These are phyloP conservation scores for Drosophila lacertosa DNA, from an alignment of 1,140 invertebrate genomes.

Conservation along the genomic window DNA sequence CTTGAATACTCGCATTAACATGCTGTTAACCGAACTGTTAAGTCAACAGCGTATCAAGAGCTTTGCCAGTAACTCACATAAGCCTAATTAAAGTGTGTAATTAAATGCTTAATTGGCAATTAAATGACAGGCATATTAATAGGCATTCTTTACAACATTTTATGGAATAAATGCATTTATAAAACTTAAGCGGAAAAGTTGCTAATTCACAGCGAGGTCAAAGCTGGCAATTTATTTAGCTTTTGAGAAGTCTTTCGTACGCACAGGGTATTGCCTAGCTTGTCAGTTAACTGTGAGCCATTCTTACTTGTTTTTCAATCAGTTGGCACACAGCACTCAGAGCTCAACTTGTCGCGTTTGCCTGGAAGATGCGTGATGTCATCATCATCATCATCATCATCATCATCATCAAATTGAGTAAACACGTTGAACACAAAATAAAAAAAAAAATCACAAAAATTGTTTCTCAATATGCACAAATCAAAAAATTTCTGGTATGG, in stretches of 20 bases:
- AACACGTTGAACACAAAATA: conserved; percentile 45
- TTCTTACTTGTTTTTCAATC: conserved; percentile 37
- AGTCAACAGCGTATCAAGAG: not conserved
- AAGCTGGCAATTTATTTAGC: no score
- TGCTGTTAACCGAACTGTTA: not conserved
- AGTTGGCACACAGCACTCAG: conserved; percentile 7
- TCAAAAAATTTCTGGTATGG: conserved; percentile 36
- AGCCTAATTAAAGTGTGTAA: no score
- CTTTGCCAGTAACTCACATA: no score
- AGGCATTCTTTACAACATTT: not conserved
- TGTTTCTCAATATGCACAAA: conserved; percentile 66
- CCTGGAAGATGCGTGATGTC: conserved; percentile 60
- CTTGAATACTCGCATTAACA: no score
- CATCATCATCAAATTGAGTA: conserved; percentile 48
- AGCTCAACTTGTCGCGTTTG: conserved; percentile 36
- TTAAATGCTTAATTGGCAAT: not conserved
- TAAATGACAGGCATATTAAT: not conserved
- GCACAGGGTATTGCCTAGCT: conserved; percentile 18
- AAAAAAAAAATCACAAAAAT: no score
- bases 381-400: no score
- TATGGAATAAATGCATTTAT: no score
- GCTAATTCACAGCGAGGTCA: not conserved
- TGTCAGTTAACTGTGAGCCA: not conserved
- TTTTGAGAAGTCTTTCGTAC: not conserved
- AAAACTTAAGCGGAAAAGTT: not conserved